Conservation (phyloP, 2,888 invertebrate genomes). For the Drosophila kanekoi region DNA sequence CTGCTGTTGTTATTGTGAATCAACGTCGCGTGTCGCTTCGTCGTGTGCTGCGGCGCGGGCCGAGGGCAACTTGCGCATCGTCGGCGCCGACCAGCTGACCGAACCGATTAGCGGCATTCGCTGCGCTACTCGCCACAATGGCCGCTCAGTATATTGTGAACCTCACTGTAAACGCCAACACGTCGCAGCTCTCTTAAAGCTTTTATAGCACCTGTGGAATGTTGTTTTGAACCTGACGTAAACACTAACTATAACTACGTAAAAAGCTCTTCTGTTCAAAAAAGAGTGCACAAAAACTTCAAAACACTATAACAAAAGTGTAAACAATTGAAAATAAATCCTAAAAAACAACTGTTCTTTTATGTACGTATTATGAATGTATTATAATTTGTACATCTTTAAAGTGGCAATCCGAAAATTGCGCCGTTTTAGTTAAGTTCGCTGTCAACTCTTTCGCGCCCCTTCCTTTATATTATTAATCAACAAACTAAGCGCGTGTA, state of each 20-base stretch:
- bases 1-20: conserved; percentile 30
- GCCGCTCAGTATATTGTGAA: conserved; percentile 71
- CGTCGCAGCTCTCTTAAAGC: conserved; percentile 25
- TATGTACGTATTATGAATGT: conserved; percentile 24
- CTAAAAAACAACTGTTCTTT: background rate
- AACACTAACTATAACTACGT: conserved; percentile 25
- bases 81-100: conserved; percentile 46
- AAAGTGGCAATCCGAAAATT: conserved; percentile 22
- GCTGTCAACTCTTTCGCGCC: conserved; percentile 35
- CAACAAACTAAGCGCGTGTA: conserved; percentile 46
- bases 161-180: conserved; percentile 55
- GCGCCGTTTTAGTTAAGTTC: conserved; percentile 41
- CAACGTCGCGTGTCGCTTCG: conserved; percentile 38
- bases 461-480: conserved; percentile 24
- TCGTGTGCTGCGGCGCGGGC: conserved; percentile 1
- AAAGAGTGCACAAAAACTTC: conserved; percentile 1
- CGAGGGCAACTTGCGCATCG: conserved; percentile 4
- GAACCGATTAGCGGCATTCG: conserved; percentile 30
- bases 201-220: conserved; percentile 60
- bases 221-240: conserved; percentile 50
- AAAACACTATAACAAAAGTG: conserved; percentile 24
- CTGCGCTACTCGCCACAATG: conserved; percentile 12
- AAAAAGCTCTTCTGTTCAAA: conserved; percentile 23
- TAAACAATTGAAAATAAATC: conserved; percentile 21
- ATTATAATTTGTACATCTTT: conserved; percentile 5